Percentiles rank a stretch among this genome's conserved stretches.
phyloP scores from a whole-genome alignment of 2,888 invertebrate species.

The Agriopis aurantiaria region DNA sequence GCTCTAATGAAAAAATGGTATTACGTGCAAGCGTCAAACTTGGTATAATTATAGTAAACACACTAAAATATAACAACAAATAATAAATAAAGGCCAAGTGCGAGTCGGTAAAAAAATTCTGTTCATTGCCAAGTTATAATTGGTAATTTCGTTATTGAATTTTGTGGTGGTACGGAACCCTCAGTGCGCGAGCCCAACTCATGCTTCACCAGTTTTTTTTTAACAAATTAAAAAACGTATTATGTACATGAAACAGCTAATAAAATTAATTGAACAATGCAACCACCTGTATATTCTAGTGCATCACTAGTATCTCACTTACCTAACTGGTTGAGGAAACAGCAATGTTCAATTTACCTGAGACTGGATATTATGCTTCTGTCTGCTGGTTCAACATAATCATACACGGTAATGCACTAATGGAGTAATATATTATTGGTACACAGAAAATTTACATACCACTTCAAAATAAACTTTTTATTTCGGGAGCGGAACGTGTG shows the following conservation, averaged over 20 bases:
- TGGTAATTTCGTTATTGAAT: too few species aligned
- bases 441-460: slow-evolving; percentile 19
- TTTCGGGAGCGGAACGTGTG: slow-evolving; percentile 23
- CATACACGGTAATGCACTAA: slow-evolving; percentile 20
- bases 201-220: too few species aligned
- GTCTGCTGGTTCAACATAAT: not conserved
- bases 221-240: too few species aligned
- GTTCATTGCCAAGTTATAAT: too few species aligned
- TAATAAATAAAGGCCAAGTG: too few species aligned
- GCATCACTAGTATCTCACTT: not conserved
- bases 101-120: too few species aligned
- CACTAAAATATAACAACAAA: too few species aligned
- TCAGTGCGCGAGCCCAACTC: too few species aligned
- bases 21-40: too few species aligned
- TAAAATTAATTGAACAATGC: not conserved
- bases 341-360: slow-evolving; percentile 15
- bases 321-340: not conserved
- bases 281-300: not conserved
- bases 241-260: not conserved
- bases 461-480: slow-evolving; percentile 34
- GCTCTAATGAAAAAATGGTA: too few species aligned
- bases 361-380: not conserved
- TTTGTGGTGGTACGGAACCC: too few species aligned
- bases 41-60: too few species aligned
- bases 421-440: slow-evolving; percentile 19